A percentile compares a stretch with the other conserved stretches of the same genome.
Conservation (phyloP, 2,113 vertebrate genomes). For the Misgurnus anguillicaudatus region DNA sequence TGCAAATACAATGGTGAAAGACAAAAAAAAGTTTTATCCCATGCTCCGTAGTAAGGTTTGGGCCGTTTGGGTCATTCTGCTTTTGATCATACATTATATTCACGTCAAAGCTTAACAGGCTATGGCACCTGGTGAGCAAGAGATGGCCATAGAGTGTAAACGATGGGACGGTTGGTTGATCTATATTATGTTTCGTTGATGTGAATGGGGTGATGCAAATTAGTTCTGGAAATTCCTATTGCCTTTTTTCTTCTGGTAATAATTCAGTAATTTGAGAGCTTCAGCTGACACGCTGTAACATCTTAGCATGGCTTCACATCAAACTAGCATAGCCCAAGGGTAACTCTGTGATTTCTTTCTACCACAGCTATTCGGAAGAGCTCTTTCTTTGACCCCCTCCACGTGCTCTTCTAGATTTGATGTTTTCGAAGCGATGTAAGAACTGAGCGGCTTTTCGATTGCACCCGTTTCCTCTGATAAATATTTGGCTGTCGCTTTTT, state of each 20-base stretch:
- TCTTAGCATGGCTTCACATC: conserved; percentile 99
- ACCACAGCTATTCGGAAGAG: conserved; percentile 82
- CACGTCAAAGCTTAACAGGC: conserved; percentile 75
- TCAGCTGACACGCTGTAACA: conserved; percentile 97
- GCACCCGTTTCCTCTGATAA: conserved; percentile 88
- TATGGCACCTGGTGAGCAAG: conserved; percentile 85
- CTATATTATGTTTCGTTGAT: conserved; percentile 94
- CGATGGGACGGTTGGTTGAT: conserved; percentile 85
- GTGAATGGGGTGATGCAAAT: conserved; percentile 95
- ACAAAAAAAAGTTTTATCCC: conserved; percentile 82
- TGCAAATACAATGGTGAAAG: conserved; percentile 59
- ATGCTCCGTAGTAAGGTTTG: conserved; percentile 89
- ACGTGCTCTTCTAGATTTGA: conserved; percentile 63
- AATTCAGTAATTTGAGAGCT: conserved; percentile 92
- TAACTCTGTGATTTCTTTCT: conserved; percentile 76
- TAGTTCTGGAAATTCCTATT: conserved; percentile 94
- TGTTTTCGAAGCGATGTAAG: conserved; percentile 83
- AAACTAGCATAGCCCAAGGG: conserved; percentile 89
- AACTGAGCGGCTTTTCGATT: conserved; percentile 88
- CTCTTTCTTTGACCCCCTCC: conserved; percentile 59
- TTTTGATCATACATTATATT: conserved; percentile 83
- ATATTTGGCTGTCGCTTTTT: conserved; percentile 79
- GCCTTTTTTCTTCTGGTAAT: conserved; percentile 91
- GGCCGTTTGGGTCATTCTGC: conserved; percentile 86
- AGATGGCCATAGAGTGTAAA: conserved; percentile 87